These are phyloP conservation scores for Scomber colias DNA, from an alignment of 2,113 vertebrate genomes.

Conservation along the genomic window DNA sequence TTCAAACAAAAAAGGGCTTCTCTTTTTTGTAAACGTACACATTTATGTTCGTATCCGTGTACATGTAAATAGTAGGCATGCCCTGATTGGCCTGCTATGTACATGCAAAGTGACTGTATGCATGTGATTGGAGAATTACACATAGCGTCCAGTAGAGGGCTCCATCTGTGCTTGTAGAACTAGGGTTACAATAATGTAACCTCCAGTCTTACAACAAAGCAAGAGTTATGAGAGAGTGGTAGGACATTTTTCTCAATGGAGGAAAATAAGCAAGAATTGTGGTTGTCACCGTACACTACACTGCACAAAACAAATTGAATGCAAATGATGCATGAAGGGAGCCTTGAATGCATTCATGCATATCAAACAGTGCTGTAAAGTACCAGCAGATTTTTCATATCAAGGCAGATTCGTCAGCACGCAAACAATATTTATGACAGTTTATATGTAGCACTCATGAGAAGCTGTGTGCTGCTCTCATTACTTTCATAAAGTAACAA, in stretches of 20 bases:
- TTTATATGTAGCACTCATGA: background rate
- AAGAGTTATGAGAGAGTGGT: background rate
- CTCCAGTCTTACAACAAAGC: background rate
- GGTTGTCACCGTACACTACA: background rate
- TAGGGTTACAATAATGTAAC: too few species aligned
- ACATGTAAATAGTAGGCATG: too few species aligned
- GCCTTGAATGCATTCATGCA: background rate
- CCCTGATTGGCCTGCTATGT: too few species aligned
- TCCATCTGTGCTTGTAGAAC: too few species aligned
- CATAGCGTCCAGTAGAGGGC: too few species aligned
- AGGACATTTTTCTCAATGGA: background rate
- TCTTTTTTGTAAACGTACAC: too few species aligned
- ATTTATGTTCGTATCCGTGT: too few species aligned
- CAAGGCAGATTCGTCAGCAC: background rate
- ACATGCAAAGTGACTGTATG: too few species aligned
- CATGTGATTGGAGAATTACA: too few species aligned
- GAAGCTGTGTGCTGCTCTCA: background rate
- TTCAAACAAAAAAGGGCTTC: too few species aligned
- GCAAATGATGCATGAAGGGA: conserved; percentile 23
- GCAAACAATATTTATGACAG: conserved; percentile 4
- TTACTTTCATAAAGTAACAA: background rate
- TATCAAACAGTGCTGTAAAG: conserved; percentile 24
- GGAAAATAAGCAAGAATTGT: background rate
- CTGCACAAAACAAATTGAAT: background rate
- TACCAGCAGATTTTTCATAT: background rate